phyloP scores from a whole-genome alignment of 1,140 invertebrate genomes.

The Microplitis demolitor region DNA sequence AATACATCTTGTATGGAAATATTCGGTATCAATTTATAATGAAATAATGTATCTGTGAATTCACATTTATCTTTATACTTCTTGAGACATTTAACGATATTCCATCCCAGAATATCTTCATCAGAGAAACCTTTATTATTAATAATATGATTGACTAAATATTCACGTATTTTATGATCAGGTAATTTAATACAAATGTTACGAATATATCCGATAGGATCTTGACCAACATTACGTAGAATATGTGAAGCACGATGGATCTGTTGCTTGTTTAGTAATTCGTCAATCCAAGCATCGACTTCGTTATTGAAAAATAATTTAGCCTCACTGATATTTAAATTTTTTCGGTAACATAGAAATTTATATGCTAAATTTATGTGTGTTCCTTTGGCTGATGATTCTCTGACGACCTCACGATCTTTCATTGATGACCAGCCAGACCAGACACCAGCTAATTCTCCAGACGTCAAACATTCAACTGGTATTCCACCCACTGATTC shows the following conservation, averaged over 20 bases:
- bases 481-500: constrained; percentile 40
- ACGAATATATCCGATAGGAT: constrained; percentile 64
- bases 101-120: constrained; percentile 63
- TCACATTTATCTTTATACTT: constrained; percentile 51
- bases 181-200: constrained; percentile 61
- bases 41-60: constrained; percentile 33
- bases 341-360: constrained; percentile 64
- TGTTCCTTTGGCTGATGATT: constrained; percentile 69
- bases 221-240: constrained; percentile 65
- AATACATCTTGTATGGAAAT: constrained; percentile 47
- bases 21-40: constrained; percentile 37
- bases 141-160: constrained; percentile 65
- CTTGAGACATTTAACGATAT: constrained; percentile 63
- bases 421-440: constrained; percentile 65
- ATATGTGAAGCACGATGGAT: constrained; percentile 69
- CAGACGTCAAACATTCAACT: constrained; percentile 43
- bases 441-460: constrained; percentile 58
- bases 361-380: constrained; percentile 66
- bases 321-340: constrained; percentile 61
- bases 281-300: constrained; percentile 67
- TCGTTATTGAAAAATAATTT: constrained; percentile 59
- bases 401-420: constrained; percentile 67
- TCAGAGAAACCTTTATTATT: constrained; percentile 57
- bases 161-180: constrained; percentile 63
- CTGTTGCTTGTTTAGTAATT: constrained; percentile 66